Percentiles rank a stretch among this genome's conserved stretches.
Conservation (phyloP, 2,797 vertebrate species). For the Anableps anableps region DNA sequence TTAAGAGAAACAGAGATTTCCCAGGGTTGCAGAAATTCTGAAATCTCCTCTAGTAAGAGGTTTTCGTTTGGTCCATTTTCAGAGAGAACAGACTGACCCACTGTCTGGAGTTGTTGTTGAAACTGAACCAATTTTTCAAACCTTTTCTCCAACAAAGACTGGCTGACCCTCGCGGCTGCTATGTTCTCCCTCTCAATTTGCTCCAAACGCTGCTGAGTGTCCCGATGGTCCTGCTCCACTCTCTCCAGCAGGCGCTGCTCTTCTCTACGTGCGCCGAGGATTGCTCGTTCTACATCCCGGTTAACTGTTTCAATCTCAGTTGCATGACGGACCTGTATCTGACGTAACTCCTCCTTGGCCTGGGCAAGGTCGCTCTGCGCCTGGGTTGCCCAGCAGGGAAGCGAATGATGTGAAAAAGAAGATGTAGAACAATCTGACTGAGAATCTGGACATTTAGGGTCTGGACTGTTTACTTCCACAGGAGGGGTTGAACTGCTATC, state of each 20-base stretch:
- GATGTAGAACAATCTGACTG: conserved; percentile 40
- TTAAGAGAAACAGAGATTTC: conserved; percentile 80
- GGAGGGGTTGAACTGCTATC: conserved; percentile 58
- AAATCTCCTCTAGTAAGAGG: conserved; percentile 60
- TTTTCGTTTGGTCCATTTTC: conserved; percentile 37
- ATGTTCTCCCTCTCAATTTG: conserved; percentile 78
- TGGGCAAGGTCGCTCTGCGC: conserved; percentile 70
- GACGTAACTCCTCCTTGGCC: conserved; percentile 68
- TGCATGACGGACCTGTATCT: conserved; percentile 63
- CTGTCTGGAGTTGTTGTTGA: conserved; percentile 63
- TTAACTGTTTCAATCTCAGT: conserved; percentile 66
- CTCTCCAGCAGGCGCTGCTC: conserved; percentile 79
- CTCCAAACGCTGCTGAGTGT: conserved; percentile 74
- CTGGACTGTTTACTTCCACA: conserved; percentile 33
- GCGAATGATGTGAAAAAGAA: conserved; percentile 30
- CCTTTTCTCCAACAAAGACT: conserved; percentile 73
- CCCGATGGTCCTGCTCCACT: conserved; percentile 81
- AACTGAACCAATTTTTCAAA: conserved; percentile 69
- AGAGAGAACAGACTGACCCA: conserved; percentile 28
- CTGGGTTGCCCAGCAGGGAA: conserved; percentile 74
- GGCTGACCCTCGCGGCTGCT: conserved; percentile 67
- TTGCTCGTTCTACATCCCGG: conserved; percentile 72
- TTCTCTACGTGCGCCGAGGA: conserved; percentile 74
- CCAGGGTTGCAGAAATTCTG: conserved; percentile 80
- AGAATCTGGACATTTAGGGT: conserved; percentile 24